phyloP scores from a whole-genome alignment of 2,797 vertebrate species.

The Masticophis lateralis region DNA sequence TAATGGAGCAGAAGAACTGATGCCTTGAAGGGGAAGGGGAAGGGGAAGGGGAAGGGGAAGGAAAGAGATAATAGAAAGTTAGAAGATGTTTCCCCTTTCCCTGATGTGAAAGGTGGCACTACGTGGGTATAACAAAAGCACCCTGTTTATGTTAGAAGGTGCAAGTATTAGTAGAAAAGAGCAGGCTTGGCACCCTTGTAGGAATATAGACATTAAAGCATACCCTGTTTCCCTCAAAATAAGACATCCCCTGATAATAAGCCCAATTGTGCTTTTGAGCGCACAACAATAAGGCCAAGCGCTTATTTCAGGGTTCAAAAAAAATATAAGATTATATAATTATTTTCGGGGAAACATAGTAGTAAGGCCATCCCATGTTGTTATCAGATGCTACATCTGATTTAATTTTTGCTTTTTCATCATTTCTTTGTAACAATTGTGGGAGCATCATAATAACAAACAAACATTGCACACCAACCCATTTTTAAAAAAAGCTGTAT shows the following conservation, averaged over 20 bases:
- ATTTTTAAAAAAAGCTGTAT: background rate
- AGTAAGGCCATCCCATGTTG: background rate
- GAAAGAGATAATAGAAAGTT: background rate
- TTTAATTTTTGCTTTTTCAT: background rate
- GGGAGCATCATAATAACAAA: background rate
- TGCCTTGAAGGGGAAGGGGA: no score
- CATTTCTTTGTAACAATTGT: background rate
- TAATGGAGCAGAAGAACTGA: no score
- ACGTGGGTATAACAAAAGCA: background rate
- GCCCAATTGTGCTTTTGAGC: no score
- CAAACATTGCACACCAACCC: background rate
- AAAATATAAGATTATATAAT: no score
- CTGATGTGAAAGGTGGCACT: background rate
- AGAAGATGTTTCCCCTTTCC: background rate
- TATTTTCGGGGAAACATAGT: no score
- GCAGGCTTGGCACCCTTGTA: background rate
- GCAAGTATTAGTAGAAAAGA: background rate
- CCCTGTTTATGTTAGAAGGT: background rate
- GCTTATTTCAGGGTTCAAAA: no score
- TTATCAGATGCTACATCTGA: background rate
- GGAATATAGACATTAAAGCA: background rate
- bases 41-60: no score
- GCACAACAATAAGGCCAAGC: no score
- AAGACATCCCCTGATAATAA: no score
- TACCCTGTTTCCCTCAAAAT: no score